These are phyloP conservation scores for Leptodactylus fuscus DNA, from an alignment of 2,113 vertebrate genomes.

Conservation along the genomic window DNA sequence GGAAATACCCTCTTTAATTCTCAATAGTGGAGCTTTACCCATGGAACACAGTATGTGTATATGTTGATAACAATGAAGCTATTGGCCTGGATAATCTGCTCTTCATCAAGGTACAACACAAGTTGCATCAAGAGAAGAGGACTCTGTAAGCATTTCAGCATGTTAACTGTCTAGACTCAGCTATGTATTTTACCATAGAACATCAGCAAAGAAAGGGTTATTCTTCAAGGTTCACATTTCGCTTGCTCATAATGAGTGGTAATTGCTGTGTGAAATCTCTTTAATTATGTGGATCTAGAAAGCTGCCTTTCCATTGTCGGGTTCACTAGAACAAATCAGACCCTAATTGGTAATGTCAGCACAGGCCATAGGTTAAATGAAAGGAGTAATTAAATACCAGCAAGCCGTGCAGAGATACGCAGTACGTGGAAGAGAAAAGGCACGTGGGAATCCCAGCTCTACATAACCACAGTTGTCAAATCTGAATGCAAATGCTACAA, in stretches of 20 bases:
- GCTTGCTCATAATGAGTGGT: conserved; percentile 37
- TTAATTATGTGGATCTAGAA: conserved; percentile 40
- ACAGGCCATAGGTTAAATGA: conserved; percentile 46
- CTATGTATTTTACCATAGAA: background rate
- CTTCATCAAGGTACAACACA: background rate
- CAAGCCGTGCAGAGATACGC: background rate
- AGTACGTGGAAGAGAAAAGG: no score
- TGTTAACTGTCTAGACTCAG: background rate
- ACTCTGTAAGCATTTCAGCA: background rate
- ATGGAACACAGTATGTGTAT: background rate
- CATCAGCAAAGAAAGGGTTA: conserved; percentile 5
- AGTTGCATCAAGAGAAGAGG: no score
- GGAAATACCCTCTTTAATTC: no score
- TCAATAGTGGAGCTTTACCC: background rate
- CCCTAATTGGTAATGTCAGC: conserved; percentile 50
- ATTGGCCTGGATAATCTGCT: background rate
- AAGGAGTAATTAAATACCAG: conserved; percentile 44
- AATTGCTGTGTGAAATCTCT: conserved; percentile 44
- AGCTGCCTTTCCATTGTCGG: conserved; percentile 28
- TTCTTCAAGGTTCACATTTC: conserved; percentile 7
- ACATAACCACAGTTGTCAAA: background rate
- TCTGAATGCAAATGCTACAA: background rate
- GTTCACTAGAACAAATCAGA: conserved; percentile 19
- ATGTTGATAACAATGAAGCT: background rate
- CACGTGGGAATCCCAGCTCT: background rate